Evolutionary conservation across 1,140 invertebrate genomes (phyloP).

Genomic region (Trachymyrmex septentrionalis): DNA sequence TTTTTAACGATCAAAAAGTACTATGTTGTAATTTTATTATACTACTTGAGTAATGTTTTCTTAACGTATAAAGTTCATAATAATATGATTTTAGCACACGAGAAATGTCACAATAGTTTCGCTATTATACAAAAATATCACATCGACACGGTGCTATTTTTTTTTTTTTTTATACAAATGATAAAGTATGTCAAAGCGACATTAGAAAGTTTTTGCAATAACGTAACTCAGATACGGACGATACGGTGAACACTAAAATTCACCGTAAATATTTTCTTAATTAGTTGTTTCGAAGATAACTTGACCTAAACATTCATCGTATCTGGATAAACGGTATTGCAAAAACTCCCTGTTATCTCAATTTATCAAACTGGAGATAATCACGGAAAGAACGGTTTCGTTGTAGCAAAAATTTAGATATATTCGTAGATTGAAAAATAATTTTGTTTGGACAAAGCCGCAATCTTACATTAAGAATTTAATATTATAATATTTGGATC

Average conservation of each 20-base stretch:
- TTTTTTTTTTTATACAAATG: slow-evolving; percentile 1
- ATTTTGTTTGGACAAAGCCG: slow-evolving; percentile 26
- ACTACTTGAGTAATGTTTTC: background rate
- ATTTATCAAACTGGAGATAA: slow-evolving; percentile 45
- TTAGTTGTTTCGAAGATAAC: too few relatives aligned
- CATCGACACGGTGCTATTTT: background rate
- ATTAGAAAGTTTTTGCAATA: too few relatives aligned
- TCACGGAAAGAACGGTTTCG: background rate
- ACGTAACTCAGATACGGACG: too few relatives aligned
- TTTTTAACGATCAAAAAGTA: background rate
- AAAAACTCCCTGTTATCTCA: slow-evolving; percentile 14
- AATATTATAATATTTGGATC: slow-evolving; percentile 56
- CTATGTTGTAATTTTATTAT: slow-evolving; percentile 18
- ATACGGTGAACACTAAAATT: too few relatives aligned
- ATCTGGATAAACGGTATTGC: too few relatives aligned
- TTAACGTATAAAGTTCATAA: background rate
- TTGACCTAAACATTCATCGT: too few relatives aligned
- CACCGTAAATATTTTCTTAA: too few relatives aligned
- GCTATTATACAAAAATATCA: background rate
- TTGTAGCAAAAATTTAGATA: too few relatives aligned
- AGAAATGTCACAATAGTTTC: background rate
- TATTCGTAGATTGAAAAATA: too few relatives aligned
- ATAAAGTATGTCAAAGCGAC: slow-evolving; percentile 20
- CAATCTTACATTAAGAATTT: slow-evolving; percentile 33
- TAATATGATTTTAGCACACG: background rate